These are phyloP conservation scores for Listrodromus nycthemerus DNA, from an alignment of 2,888 invertebrate species.

Conservation along the genomic window DNA sequence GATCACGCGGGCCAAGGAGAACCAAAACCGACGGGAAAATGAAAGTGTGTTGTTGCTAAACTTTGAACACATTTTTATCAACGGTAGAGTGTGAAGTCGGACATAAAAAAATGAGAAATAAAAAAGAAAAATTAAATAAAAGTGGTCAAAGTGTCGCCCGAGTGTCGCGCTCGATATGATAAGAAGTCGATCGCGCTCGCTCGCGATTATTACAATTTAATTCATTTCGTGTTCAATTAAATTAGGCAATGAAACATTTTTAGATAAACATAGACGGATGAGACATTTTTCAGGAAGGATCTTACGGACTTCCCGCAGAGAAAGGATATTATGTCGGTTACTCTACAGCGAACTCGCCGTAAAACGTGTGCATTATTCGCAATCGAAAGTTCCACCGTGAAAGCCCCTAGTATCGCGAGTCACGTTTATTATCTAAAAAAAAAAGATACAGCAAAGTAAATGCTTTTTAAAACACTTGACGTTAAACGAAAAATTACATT, in stretches of 20 bases:
- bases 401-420: conserved; percentile 17
- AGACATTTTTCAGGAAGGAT: conserved; percentile 33
- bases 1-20: conserved; percentile 20
- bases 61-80: conserved; percentile 43
- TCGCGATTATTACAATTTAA: conserved; percentile 13
- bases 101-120: conserved; percentile 8
- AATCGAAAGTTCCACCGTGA: conserved; percentile 26
- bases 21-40: conserved; percentile 1
- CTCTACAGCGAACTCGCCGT: conserved; percentile 8
- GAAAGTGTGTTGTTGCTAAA: conserved; percentile 17
- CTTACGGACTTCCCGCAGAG: conserved; percentile 2
- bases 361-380: not conserved
- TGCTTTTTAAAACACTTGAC: no score
- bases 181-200: conserved; percentile 36
- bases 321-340: conserved; percentile 34
- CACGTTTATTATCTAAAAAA: not conserved
- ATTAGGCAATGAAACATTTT: not conserved
- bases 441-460: not conserved
- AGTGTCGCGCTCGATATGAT: conserved; percentile 40
- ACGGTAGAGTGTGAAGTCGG: conserved; percentile 33
- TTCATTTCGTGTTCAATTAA: conserved; percentile 6
- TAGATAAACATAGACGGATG: not conserved
- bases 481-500: no score
- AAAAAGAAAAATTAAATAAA: conserved; percentile 16
- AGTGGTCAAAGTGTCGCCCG: conserved; percentile 11